Percentiles rank a stretch among this genome's conserved stretches.
These are phyloP conservation scores for Echinometra lucunter DNA, from an alignment of 53 echinoderm and acorn worm genomes.

Conservation along the genomic window DNA sequence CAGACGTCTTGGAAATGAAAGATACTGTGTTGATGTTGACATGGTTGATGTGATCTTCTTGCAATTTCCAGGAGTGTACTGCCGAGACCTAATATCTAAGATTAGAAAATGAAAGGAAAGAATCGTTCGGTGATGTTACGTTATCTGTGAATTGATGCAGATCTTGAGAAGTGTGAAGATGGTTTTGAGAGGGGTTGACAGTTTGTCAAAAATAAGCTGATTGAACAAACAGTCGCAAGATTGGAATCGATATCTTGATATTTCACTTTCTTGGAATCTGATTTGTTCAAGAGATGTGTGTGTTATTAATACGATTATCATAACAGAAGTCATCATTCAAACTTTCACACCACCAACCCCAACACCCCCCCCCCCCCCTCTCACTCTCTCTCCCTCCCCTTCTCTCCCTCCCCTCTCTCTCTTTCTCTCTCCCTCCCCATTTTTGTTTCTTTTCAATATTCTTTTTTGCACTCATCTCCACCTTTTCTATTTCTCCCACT, in stretches of 20 bases:
- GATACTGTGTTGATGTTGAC: not conserved
- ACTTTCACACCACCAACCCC: not conserved
- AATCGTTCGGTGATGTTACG: not conserved
- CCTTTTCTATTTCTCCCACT: not conserved
- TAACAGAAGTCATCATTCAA: not conserved
- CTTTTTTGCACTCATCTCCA: not conserved
- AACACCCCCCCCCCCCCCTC: not conserved
- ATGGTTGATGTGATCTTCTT: not conserved
- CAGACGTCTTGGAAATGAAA: slow-evolving; percentile 3
- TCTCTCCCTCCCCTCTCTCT: too few species aligned
- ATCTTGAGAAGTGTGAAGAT: not conserved
- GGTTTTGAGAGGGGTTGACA: not conserved
- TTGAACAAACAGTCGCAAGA: not conserved
- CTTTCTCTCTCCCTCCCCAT: not conserved
- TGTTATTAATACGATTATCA: not conserved
- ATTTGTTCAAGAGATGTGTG: not conserved
- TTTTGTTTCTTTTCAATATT: too few species aligned
- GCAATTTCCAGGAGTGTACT: not conserved
- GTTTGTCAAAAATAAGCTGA: slow-evolving; percentile 6
- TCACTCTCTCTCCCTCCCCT: not conserved
- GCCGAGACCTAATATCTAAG: not conserved
- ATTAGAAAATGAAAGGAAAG: not conserved
- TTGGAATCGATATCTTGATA: not conserved
- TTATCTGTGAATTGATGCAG: not conserved
- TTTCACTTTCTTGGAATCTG: not conserved